phyloP scores from a whole-genome alignment of 2,113 vertebrate genomes.

The Protobothrops mucrosquamatus region DNA sequence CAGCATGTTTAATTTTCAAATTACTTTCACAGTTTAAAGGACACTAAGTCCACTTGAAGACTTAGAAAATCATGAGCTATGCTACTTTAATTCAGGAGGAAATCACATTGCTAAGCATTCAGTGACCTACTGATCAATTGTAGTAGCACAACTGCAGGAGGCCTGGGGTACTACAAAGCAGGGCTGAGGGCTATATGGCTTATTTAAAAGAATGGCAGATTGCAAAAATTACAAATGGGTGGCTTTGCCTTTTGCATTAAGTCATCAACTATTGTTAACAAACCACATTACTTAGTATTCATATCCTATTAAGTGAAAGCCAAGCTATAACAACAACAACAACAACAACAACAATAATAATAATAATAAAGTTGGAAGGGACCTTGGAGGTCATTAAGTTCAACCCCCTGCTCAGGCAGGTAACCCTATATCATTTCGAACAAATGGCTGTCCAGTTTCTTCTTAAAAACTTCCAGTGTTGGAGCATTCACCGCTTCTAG shows the following conservation, averaged over 20 bases:
- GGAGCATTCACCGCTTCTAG: no score
- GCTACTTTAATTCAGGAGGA: not conserved
- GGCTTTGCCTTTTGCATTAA: not conserved
- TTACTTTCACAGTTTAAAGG: not conserved
- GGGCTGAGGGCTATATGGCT: not conserved
- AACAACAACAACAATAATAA: no score
- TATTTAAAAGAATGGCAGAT: not conserved
- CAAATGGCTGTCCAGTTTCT: no score
- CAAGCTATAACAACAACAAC: no score
- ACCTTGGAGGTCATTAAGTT: no score
- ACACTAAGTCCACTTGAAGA: not conserved
- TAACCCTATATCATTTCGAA: no score
- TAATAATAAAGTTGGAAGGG: no score
- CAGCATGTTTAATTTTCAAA: not conserved
- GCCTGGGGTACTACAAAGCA: not conserved
- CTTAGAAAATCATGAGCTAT: not conserved
- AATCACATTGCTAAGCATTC: not conserved
- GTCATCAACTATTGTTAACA: not conserved
- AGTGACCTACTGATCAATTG: not conserved
- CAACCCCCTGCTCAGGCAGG: no score
- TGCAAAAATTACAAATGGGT: not conserved
- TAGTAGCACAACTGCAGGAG: not conserved
- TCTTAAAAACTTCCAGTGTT: no score
- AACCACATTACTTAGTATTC: not conserved
- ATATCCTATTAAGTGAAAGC: not conserved